Evolutionary conservation across 2,797 vertebrate species (phyloP).

Genomic region (Chrosomus eos): DNA sequence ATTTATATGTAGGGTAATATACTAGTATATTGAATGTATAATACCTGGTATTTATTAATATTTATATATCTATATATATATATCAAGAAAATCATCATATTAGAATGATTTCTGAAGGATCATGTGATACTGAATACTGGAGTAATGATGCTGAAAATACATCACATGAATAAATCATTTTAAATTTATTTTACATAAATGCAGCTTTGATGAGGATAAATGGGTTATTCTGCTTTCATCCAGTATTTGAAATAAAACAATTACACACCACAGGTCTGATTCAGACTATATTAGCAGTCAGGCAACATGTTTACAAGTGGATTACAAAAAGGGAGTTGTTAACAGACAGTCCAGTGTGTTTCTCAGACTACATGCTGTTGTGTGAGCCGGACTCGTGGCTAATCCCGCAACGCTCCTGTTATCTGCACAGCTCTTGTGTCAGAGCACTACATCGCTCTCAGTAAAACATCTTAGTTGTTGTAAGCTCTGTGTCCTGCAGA

Average conservation of each 20-base stretch:
- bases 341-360: slow-evolving; percentile 18
- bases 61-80: too few relatives aligned
- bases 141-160: too few relatives aligned
- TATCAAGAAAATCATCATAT: too few relatives aligned
- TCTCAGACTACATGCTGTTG: slow-evolving; percentile 8
- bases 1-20: too few relatives aligned
- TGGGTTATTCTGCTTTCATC: not conserved
- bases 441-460: slow-evolving; percentile 23
- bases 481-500: slow-evolving; percentile 18
- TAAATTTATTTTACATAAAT: not conserved
- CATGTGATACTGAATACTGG: too few relatives aligned
- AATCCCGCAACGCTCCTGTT: slow-evolving; percentile 46
- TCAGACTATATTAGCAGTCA: not conserved
- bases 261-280: not conserved
- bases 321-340: slow-evolving; percentile 21
- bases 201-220: not conserved
- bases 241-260: not conserved
- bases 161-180: too few relatives aligned
- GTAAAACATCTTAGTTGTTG: slow-evolving; percentile 36
- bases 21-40: too few relatives aligned
- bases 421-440: slow-evolving; percentile 38
- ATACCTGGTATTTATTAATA: too few relatives aligned
- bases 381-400: slow-evolving; percentile 16
- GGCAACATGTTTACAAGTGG: not conserved
- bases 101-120: too few relatives aligned